phyloP scores from a whole-genome alignment of 2,113 vertebrate species.

The Semicossyphus pulcher region DNA sequence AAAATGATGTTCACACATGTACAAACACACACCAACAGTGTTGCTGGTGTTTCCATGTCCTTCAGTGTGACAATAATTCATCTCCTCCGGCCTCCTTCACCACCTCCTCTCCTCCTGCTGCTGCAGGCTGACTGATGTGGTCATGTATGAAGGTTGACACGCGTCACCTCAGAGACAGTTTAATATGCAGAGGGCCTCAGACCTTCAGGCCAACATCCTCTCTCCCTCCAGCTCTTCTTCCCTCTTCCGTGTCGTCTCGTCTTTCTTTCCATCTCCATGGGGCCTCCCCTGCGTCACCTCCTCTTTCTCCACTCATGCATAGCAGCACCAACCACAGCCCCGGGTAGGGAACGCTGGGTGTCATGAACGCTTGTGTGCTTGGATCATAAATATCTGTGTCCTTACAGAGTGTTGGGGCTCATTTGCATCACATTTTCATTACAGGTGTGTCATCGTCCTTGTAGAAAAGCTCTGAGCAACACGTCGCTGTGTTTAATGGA shows the following conservation, averaged over 20 bases:
- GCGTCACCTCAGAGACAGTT: not conserved
- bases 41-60: not conserved
- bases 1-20: too few relatives aligned
- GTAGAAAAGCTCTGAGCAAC: not conserved
- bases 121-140: constrained; percentile 27
- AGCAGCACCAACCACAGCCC: not conserved
- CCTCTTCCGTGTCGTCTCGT: not conserved
- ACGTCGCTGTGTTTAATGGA: not conserved
- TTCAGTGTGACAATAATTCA: not conserved
- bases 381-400: constrained; percentile 9
- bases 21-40: not conserved
- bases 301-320: not conserved
- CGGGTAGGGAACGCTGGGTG: not conserved
- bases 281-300: not conserved
- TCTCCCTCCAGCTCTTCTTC: constrained; percentile 6
- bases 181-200: constrained; percentile 47
- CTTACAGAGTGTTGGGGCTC: not conserved
- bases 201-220: constrained; percentile 23
- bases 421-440: not conserved
- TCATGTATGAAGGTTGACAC: constrained; percentile 34
- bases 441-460: not conserved
- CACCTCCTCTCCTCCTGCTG: not conserved
- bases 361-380: not conserved
- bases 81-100: not conserved
- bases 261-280: not conserved